These are phyloP conservation scores for Accipiter cooperii DNA, from an alignment of 2,113 vertebrate genomes.

Conservation along the genomic window DNA sequence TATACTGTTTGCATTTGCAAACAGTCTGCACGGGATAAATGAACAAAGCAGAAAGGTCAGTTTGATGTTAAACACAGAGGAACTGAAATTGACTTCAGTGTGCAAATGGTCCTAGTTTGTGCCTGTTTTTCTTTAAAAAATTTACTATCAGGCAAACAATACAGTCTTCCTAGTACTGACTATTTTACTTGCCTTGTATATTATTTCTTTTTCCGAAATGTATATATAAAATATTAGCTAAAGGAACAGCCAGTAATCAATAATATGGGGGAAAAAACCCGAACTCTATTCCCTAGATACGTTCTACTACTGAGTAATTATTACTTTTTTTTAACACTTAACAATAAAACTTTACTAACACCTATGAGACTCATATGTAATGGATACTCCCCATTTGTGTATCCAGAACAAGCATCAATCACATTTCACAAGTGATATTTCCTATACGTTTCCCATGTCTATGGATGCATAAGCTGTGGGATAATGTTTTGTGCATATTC, in stretches of 20 bases:
- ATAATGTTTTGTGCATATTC: not conserved
- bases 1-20: not conserved
- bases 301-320: conserved; percentile 40
- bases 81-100: not conserved
- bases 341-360: conserved; percentile 50
- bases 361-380: conserved; percentile 12
- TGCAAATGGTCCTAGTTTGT: not conserved
- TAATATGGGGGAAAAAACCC: not conserved
- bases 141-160: not conserved
- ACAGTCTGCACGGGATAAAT: not conserved
- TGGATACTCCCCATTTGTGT: conserved; percentile 30
- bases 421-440: not conserved
- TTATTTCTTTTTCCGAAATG: not conserved
- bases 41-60: not conserved
- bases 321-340: conserved; percentile 15
- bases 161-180: not conserved
- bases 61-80: not conserved
- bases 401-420: not conserved
- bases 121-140: not conserved
- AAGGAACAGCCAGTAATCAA: not conserved
- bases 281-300: not conserved
- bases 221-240: not conserved
- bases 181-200: not conserved
- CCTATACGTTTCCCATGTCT: not conserved
- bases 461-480: not conserved